phyloP scores from a whole-genome alignment of 2,888 invertebrate species.

The Oligia strigilis region DNA sequence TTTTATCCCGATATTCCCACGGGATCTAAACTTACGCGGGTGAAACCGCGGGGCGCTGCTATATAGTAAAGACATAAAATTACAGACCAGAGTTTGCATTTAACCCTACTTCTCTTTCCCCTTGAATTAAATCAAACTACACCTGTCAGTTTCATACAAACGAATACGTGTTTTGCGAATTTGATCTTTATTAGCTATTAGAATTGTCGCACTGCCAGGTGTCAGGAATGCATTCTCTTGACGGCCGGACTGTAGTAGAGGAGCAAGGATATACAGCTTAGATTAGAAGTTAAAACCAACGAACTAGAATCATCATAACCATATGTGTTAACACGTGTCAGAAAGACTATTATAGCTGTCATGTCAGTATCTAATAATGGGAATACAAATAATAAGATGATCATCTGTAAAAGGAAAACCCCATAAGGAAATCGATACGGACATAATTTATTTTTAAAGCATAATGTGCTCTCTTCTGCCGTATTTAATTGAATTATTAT shows the following conservation, averaged over 20 bases:
- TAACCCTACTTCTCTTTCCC: too few relatives aligned
- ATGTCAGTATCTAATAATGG: slow-evolving; percentile 14
- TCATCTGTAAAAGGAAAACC: slow-evolving; percentile 45
- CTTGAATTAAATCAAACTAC: neutral
- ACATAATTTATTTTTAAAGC: slow-evolving; percentile 10
- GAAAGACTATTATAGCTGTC: neutral
- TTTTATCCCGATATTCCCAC: too few relatives aligned
- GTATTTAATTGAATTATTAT: slow-evolving; percentile 16
- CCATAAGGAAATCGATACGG: slow-evolving; percentile 34
- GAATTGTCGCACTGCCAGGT: too few relatives aligned
- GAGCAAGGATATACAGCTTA: neutral
- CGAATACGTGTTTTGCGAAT: too few relatives aligned
- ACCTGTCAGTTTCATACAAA: too few relatives aligned
- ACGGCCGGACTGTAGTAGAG: neutral
- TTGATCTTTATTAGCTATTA: too few relatives aligned
- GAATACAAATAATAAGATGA: slow-evolving; percentile 30
- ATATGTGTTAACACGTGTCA: slow-evolving; percentile 4
- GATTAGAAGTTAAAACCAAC: neutral
- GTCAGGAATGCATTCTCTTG: too few relatives aligned
- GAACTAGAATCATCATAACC: neutral
- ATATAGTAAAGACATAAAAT: neutral
- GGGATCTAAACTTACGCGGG: too few relatives aligned
- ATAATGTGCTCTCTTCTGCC: slow-evolving; percentile 10
- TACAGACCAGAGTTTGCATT: neutral
- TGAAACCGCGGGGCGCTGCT: too few relatives aligned